Evolutionary conservation across 2,113 vertebrate genomes (phyloP).

Genomic region (Coregonus clupeaformis): DNA sequence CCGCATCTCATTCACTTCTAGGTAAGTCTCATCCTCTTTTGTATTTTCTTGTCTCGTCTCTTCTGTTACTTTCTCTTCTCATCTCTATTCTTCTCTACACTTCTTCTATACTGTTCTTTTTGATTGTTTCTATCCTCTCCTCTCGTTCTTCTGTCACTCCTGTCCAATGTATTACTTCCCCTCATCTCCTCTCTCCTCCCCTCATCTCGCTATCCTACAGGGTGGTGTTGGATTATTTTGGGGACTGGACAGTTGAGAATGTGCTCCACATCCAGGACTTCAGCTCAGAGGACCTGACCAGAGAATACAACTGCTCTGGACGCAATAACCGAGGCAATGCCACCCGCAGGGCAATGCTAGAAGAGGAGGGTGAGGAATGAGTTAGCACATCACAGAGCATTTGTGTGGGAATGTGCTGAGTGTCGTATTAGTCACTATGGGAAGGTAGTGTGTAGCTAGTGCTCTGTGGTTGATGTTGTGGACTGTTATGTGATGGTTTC

Average conservation of each 20-base stretch:
- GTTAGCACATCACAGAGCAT: not conserved
- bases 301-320: constrained; percentile 79
- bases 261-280: constrained; percentile 71
- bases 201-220: constrained; percentile 7
- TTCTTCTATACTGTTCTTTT: not conserved
- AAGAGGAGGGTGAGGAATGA: constrained; percentile 32
- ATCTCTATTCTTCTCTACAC: not conserved
- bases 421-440: too few relatives aligned
- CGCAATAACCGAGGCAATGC: constrained; percentile 58
- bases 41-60: not conserved
- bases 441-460: too few relatives aligned
- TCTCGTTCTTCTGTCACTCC: too few relatives aligned
- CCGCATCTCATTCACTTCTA: constrained; percentile 64
- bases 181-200: not conserved
- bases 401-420: too few relatives aligned
- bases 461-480: too few relatives aligned
- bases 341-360: constrained; percentile 24
- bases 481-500: too few relatives aligned
- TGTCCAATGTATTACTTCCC: too few relatives aligned
- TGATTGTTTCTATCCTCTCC: too few relatives aligned
- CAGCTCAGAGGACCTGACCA: constrained; percentile 74
- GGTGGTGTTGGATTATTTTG: constrained; percentile 12
- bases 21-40: constrained; percentile 39
- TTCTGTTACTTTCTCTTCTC: not conserved
- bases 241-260: constrained; percentile 62